Base-by-base conservation (phyloP, 1,140 invertebrate genomes). In the Elysia chlorotica region DNA sequence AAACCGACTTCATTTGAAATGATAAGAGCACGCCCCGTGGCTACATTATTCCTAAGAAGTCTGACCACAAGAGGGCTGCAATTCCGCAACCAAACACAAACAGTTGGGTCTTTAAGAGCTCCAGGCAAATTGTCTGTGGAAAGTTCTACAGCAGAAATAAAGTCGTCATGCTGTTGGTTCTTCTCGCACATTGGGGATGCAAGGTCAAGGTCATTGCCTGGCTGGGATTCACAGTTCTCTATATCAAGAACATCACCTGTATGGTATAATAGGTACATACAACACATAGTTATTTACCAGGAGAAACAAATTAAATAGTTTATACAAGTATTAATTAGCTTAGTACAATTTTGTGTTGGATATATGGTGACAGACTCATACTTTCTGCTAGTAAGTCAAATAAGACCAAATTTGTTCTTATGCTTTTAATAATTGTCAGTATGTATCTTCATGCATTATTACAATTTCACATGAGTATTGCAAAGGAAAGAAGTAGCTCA, bases 121-220 rank as follows among this genome's bases (percentile, higher is more conserved):
- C 2, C 2, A 21, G 68, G 68, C 6, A 71, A 30, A 33, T 71
- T 6, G 6, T 25, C 37, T 2, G 41, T 6, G 21, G 36, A 33
- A 19, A 71, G 41, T 21, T 71, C 37, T 17, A 61, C 25, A 10
- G 62, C 54, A 25, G 10, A 23, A 31, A 71, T 62, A 25, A 61
- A 71, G 2, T 71, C 68, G n/a, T 37, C 4, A 28, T 71, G 68
- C 35, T 54, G 68, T n/a, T 62, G 33, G 30, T 33, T 61, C 25
- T 71, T 71, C 14, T 59, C 56, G 25, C 68, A 71, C 2, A 36
- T 17, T 3, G 65, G 65, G 37, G 65, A 36, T 4, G 41, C 17
- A 19, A 67, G 19, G 38, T 67, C 65, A 41, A 67, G 41, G 19
- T 67, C 65, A 48, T 17, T 53, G 31, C 65, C 65, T 2, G 21